Evolutionary conservation across 2,797 vertebrate genomes (phyloP), one percentile per base, ranked within the genome.

Genomic region (Rhynchotus rufescens): DNA sequence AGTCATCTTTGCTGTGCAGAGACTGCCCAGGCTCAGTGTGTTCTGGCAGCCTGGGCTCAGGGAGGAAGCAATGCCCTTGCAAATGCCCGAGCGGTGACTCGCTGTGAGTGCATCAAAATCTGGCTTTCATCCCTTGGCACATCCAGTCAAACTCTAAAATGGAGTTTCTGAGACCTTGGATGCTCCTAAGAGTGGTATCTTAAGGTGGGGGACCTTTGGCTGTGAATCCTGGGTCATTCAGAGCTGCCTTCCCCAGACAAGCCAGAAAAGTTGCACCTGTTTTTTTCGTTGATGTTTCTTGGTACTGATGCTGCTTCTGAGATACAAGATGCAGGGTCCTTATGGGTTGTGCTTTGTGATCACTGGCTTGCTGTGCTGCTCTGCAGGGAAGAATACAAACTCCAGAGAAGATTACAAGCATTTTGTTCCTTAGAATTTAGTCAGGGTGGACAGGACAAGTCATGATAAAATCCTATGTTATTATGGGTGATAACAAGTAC

Each of bases 361-460:
- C 52, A 56, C 52, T 56, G 32, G 22, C 23, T 60, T 60, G 52
- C 52, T 56, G 32, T 25, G 34, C 32, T 36, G 59, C 59, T 60
- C 34, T 60, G 9, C 59, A 15, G 59, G 34, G 34, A 60, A 34
- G 32, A 36, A 60, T 56, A 56, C 30, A n/a, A 56, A n/a, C 16
- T 56, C 52, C 10, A 30, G 22, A 60, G 23, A 60, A 36, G 21
- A 25, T 60, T 60, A 36, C 59, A 60, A 9, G 59, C 16, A 7
- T 22, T 36, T 60, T 60, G 21, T 15, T 60, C 36, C 34, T 60
- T 60, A n/a, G 23, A 67, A 72, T 62, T 67, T 7, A 21, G 26
- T n/a, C 0, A 0, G 30, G 19, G 34, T 52, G 32, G 8, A 60
- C 0, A 1, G n/a, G 23, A 54, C 3, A n/a, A 79, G 28, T 59